Percentiles rank a stretch among this genome's conserved stretches.
phyloP scores from a whole-genome alignment of 1,140 invertebrate species.

The Heliconius eleuchia region DNA sequence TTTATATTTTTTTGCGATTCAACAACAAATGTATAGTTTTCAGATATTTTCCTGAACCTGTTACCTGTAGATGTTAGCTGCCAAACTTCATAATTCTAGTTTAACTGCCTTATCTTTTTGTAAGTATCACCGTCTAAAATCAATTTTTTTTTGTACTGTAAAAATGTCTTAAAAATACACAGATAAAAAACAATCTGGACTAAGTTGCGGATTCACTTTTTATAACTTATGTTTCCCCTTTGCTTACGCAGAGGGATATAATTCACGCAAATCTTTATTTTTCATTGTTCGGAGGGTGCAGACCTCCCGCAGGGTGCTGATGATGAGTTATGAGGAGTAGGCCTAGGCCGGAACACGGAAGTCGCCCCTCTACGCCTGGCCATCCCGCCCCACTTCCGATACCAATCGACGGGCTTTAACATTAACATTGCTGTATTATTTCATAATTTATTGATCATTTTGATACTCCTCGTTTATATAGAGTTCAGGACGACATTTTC shows the following conservation, averaged over 20 bases:
- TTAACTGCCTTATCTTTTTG: too few species aligned
- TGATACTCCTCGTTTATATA: constrained; percentile 11
- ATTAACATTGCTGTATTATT: constrained; percentile 56
- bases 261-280: constrained; percentile 76
- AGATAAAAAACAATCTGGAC: constrained; percentile 31
- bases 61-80: too few species aligned
- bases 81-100: too few species aligned
- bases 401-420: constrained; percentile 68
- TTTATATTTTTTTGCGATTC: too few species aligned
- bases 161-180: background rate
- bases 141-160: background rate
- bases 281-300: constrained; percentile 66
- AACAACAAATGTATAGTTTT: too few species aligned
- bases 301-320: constrained; percentile 65
- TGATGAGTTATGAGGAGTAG: constrained; percentile 74
- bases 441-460: constrained; percentile 70
- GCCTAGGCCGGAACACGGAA: constrained; percentile 65
- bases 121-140: too few species aligned
- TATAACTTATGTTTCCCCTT: constrained; percentile 60
- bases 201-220: constrained; percentile 50
- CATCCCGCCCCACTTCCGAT: constrained; percentile 72
- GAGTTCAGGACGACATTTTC: constrained; percentile 6
- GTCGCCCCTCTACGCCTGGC: constrained; percentile 63
- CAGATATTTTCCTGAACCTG: too few species aligned
- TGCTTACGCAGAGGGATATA: constrained; percentile 63